These are phyloP conservation scores for Ursus arctos DNA, from an alignment of 2,113 vertebrate species.

Conservation along the genomic window DNA sequence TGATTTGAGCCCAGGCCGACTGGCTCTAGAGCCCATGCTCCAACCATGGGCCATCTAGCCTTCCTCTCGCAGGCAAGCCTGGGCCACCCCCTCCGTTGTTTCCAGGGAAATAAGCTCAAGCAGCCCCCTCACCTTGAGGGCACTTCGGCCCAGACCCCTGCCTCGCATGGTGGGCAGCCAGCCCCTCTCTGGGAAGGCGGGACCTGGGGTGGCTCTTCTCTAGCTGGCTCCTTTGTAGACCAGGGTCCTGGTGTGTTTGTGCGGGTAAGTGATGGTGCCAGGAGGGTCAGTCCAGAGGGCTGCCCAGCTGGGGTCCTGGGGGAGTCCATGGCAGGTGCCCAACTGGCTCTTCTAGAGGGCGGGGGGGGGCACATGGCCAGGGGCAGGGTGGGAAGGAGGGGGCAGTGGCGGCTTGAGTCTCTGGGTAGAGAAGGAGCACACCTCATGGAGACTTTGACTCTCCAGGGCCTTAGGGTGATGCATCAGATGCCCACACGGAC, in stretches of 20 bases:
- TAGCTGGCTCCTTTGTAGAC: not conserved
- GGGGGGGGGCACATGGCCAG: not conserved
- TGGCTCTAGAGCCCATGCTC: not conserved
- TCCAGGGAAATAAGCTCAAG: not conserved
- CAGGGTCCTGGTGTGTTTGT: not conserved
- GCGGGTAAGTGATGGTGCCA: too few relatives aligned
- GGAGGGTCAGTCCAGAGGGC: not conserved
- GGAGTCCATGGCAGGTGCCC: not conserved
- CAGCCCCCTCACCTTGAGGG: not conserved
- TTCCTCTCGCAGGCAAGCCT: not conserved
- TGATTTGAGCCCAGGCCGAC: not conserved
- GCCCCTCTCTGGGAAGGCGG: rapidly evolving
- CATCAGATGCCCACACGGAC: not conserved
- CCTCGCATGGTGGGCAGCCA: not conserved
- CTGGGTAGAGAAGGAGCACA: not conserved
- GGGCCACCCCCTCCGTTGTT: rapidly evolving
- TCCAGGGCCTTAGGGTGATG: not conserved
- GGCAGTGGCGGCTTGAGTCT: too few relatives aligned
- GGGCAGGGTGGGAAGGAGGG: not conserved
- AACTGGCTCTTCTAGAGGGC: not conserved
- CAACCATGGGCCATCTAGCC: not conserved
- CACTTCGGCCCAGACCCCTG: not conserved
- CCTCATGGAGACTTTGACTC: not conserved
- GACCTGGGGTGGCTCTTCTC: rapidly evolving
- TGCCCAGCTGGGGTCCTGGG: not conserved